phyloP scores from a whole-genome alignment of 2,888 invertebrate species.

The Catocala sponsa region DNA sequence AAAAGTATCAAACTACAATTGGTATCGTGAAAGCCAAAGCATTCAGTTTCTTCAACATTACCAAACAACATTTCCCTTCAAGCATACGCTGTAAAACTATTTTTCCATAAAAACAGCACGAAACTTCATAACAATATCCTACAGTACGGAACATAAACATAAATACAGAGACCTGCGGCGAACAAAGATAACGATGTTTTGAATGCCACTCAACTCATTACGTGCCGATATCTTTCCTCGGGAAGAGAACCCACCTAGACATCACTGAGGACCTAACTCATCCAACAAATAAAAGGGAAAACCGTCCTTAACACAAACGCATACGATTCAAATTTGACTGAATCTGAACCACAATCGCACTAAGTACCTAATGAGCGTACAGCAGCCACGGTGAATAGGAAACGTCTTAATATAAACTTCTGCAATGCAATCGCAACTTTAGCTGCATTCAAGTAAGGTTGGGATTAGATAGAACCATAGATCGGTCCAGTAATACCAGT shows the following conservation, averaged over 20 bases:
- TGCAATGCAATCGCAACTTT: constrained; percentile 41
- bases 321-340: constrained; percentile 39
- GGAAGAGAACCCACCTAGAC: constrained; percentile 70
- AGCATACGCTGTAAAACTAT: constrained; percentile 1
- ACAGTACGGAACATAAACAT: constrained; percentile 35
- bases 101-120: constrained; percentile 1
- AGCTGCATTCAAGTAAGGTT: constrained; percentile 49
- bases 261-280: constrained; percentile 62
- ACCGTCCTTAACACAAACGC: constrained; percentile 31
- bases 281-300: constrained; percentile 17
- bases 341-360: constrained; percentile 62
- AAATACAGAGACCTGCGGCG: constrained; percentile 61
- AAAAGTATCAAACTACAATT: too few relatives aligned
- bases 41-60: too few relatives aligned
- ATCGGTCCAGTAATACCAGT: constrained; percentile 57
- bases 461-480: constrained; percentile 46
- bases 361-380: constrained; percentile 83
- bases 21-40: too few relatives aligned
- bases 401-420: constrained; percentile 65
- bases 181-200: constrained; percentile 82
- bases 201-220: constrained; percentile 85
- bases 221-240: constrained; percentile 80
- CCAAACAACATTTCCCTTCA: not conserved
- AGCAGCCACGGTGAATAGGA: constrained; percentile 58
- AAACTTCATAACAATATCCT: constrained; percentile 9